These are phyloP conservation scores for Mystacornis crossleyi DNA, from an alignment of 2,113 vertebrate genomes.

Conservation along the genomic window DNA sequence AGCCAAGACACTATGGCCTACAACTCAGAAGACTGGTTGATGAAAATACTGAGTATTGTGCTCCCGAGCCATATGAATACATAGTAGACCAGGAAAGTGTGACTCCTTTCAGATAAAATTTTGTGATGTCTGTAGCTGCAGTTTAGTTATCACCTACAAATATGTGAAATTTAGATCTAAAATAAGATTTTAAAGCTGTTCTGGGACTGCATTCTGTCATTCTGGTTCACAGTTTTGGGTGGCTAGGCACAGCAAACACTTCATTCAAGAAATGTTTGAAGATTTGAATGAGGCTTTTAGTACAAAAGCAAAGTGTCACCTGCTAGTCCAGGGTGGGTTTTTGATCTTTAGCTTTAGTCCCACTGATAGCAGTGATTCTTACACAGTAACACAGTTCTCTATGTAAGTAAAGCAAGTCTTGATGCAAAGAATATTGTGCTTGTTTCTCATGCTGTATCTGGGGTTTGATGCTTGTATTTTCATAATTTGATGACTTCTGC, in stretches of 20 bases:
- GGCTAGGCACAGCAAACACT: neutral
- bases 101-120: neutral
- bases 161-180: neutral
- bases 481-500: neutral
- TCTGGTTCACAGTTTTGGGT: neutral
- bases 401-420: neutral
- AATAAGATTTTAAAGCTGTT: neutral
- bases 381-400: neutral
- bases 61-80: constrained; percentile 72
- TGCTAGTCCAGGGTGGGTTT: neutral
- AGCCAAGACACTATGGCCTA: constrained; percentile 79
- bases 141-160: neutral
- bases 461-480: neutral
- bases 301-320: neutral
- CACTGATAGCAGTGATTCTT: neutral
- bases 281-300: neutral
- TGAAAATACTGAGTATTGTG: constrained; percentile 69
- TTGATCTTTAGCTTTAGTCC: neutral
- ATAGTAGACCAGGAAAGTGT: constrained; percentile 82
- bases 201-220: neutral
- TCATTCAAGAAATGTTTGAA: neutral
- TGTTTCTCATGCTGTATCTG: neutral
- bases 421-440: neutral
- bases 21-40: constrained; percentile 76
- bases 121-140: neutral